These are phyloP conservation scores for Corvus moneduloides DNA, from an alignment of 2,113 vertebrate genomes.

Conservation along the genomic window DNA sequence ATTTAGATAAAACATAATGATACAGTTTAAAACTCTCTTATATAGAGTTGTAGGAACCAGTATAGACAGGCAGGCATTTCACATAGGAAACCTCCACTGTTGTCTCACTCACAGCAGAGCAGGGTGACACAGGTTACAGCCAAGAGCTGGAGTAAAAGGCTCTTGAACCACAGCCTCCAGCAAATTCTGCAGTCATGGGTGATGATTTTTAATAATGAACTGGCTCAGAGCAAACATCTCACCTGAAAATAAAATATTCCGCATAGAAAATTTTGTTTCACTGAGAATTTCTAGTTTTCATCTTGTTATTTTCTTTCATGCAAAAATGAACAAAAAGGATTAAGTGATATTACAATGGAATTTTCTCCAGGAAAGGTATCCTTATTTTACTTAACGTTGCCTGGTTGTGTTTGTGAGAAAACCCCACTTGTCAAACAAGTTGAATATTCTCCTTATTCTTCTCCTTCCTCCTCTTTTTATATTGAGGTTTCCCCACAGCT, in stretches of 20 bases:
- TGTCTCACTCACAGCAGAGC: background rate
- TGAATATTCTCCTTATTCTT: background rate
- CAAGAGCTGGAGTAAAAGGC: background rate
- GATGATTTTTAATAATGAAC: background rate
- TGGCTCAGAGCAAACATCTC: background rate
- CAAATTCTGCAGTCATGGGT: background rate
- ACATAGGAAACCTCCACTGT: background rate
- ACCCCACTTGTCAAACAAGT: background rate
- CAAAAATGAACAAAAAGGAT: background rate
- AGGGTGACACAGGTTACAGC: background rate
- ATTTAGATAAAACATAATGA: conserved; percentile 18
- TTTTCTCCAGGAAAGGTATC: background rate
- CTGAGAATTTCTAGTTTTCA: background rate
- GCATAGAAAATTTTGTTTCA: background rate
- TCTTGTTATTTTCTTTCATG: background rate
- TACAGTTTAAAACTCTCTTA: background rate
- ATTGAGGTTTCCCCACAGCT: background rate
- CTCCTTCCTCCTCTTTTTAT: background rate
- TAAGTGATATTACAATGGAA: background rate
- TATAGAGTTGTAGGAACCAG: background rate
- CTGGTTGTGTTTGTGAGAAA: background rate
- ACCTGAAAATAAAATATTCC: background rate
- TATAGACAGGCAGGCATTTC: background rate
- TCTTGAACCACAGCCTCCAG: background rate
- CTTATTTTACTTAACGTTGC: background rate